Evolutionary conservation across 2,888 invertebrate species (phyloP).

Genomic region (Acrobasis repandana): DNA sequence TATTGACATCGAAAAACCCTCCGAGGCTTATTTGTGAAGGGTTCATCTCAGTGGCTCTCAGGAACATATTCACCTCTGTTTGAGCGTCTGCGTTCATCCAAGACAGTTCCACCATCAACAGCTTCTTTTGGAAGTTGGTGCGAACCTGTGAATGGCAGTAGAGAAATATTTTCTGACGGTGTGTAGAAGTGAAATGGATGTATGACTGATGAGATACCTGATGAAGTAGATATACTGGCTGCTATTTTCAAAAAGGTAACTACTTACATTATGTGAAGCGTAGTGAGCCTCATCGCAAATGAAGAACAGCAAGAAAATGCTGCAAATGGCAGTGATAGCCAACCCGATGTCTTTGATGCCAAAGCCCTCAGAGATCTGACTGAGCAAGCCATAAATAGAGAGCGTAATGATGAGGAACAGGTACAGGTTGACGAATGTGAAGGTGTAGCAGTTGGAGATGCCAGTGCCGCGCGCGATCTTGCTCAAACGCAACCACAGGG

Average conservation of each 20-base stretch:
- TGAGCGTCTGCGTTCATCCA: constrained; percentile 91
- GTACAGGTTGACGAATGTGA: constrained; percentile 87
- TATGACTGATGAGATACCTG: no score
- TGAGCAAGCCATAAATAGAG: constrained; percentile 88
- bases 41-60: constrained; percentile 90
- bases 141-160: constrained; percentile 70
- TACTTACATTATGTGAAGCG: constrained; percentile 86
- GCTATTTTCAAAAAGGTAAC: no score
- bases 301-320: constrained; percentile 86
- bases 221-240: no score
- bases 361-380: constrained; percentile 88
- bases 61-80: constrained; percentile 89
- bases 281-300: constrained; percentile 89
- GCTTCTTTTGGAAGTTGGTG: constrained; percentile 88
- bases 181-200: not conserved
- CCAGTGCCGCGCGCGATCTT: constrained; percentile 86
- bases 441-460: constrained; percentile 86
- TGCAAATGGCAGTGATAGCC: constrained; percentile 86
- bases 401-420: constrained; percentile 88
- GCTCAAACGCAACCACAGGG: constrained; percentile 87
- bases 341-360: constrained; percentile 88
- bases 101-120: constrained; percentile 87
- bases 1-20: constrained; percentile 88
- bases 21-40: constrained; percentile 88
- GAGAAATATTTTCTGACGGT: not conserved